phyloP scores from a whole-genome alignment of 2,113 vertebrate species.

The Platysteira castanea region DNA sequence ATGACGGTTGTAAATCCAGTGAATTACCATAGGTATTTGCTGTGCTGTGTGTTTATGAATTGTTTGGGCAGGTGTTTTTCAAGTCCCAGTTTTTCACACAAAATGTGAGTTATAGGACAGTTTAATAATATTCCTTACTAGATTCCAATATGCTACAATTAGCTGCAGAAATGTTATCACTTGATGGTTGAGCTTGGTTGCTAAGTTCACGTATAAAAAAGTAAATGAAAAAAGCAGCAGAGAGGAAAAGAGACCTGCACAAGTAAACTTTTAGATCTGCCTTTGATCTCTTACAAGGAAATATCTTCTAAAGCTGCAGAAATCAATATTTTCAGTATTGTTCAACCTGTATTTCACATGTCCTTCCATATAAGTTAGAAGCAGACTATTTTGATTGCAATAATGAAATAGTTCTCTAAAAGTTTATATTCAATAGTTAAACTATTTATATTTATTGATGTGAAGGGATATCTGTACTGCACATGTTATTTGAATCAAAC shows the following conservation, averaged over 20 bases:
- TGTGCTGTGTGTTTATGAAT: constrained; percentile 66
- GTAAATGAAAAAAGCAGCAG: neutral
- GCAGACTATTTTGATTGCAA: constrained; percentile 23
- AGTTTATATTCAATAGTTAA: constrained; percentile 42
- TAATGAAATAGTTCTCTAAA: constrained; percentile 36
- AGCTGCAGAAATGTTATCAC: constrained; percentile 14
- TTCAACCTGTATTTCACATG: neutral
- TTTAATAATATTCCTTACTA: constrained; percentile 56
- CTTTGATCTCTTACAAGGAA: constrained; percentile 27
- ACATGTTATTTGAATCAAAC: constrained; percentile 41
- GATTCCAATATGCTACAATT: constrained; percentile 3
- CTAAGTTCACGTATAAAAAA: neutral
- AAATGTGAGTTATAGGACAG: constrained; percentile 47
- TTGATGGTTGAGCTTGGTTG: neutral
- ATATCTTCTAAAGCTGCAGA: constrained; percentile 22
- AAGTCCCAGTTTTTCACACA: constrained; percentile 50
- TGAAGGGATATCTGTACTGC: constrained; percentile 17
- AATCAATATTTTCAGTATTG: neutral
- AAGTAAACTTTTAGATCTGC: neutral
- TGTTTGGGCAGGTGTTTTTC: constrained; percentile 75
- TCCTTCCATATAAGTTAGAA: neutral
- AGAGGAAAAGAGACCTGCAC: neutral
- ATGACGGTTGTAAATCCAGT: constrained; percentile 70
- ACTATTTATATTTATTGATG: constrained; percentile 25
- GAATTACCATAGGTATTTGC: constrained; percentile 69